A percentile compares a stretch with the other conserved stretches of the same genome.
Conservation (phyloP, 30 jellyfish, hydroid and myxozoan species). For the Phacellophora camtschatica region DNA sequence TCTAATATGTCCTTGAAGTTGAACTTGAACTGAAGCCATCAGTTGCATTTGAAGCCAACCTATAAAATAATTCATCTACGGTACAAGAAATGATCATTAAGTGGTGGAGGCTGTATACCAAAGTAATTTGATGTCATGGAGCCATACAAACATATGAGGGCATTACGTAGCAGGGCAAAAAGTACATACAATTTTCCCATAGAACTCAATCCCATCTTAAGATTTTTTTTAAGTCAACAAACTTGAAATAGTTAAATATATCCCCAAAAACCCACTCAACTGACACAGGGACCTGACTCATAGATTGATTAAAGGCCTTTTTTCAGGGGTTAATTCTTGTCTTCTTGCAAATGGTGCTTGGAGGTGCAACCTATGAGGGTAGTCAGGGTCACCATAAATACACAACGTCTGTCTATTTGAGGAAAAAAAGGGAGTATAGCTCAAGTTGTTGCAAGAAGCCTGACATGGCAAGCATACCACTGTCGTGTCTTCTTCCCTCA, state of each 20-base stretch:
- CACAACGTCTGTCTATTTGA: constrained; percentile 59
- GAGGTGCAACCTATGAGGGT: constrained; percentile 44
- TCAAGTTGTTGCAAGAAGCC: constrained; percentile 39
- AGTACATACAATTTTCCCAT: constrained; percentile 60
- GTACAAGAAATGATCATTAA: constrained; percentile 17
- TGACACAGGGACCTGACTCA: constrained; percentile 58
- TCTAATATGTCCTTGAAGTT: no score
- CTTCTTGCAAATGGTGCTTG: not conserved
- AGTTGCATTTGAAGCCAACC: no score
- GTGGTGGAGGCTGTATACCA: constrained; percentile 67
- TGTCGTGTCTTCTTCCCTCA: constrained; percentile 61
- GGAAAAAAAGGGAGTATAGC: not conserved
- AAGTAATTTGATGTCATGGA: constrained; percentile 54
- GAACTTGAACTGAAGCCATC: no score
- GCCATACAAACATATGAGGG: constrained; percentile 76
- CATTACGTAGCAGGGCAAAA: constrained; percentile 66
- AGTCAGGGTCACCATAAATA: constrained; percentile 70
- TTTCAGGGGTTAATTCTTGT: constrained; percentile 7
- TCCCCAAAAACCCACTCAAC: constrained; percentile 89
- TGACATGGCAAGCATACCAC: constrained; percentile 53
- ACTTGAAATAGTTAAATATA: constrained; percentile 54
- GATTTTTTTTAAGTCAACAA: constrained; percentile 65
- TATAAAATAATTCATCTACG: not conserved
- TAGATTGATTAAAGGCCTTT: not conserved
- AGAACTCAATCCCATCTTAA: constrained; percentile 63